Evolutionary conservation across 2,797 vertebrate species (phyloP).

Genomic region (Gila robusta): DNA sequence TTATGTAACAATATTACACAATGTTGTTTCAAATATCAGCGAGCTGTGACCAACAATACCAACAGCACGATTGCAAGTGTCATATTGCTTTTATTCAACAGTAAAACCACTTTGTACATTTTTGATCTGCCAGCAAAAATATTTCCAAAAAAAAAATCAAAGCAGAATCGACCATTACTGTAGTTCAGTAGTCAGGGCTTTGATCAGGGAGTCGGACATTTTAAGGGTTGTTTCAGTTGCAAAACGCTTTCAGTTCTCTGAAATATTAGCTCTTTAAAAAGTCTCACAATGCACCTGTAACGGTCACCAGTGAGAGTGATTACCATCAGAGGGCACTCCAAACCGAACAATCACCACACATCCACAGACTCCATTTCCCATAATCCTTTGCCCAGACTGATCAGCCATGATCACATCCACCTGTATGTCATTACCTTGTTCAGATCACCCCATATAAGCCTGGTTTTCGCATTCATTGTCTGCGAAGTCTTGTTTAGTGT

Average conservation of each 20-base stretch:
- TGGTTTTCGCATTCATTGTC: too few species aligned
- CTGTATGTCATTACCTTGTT: too few species aligned
- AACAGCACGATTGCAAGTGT: background rate
- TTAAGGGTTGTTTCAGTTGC: background rate
- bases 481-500: too few species aligned
- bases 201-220: background rate
- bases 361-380: too few species aligned
- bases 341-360: too few species aligned
- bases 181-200: background rate
- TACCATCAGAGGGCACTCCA: too few species aligned
- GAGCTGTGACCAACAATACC: background rate
- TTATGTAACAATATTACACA: background rate
- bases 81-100: background rate
- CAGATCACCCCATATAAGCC: too few species aligned
- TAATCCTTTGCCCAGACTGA: too few species aligned
- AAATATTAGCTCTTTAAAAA: background rate
- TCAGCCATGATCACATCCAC: too few species aligned
- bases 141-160: background rate
- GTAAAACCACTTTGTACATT: background rate
- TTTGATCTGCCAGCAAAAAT: background rate
- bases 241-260: background rate
- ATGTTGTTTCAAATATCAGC: background rate
- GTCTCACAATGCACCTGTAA: background rate
- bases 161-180: background rate
- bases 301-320: too few species aligned